Base-by-base conservation (phyloP, 2,888 invertebrate species). In the Acleris sparsana region DNA sequence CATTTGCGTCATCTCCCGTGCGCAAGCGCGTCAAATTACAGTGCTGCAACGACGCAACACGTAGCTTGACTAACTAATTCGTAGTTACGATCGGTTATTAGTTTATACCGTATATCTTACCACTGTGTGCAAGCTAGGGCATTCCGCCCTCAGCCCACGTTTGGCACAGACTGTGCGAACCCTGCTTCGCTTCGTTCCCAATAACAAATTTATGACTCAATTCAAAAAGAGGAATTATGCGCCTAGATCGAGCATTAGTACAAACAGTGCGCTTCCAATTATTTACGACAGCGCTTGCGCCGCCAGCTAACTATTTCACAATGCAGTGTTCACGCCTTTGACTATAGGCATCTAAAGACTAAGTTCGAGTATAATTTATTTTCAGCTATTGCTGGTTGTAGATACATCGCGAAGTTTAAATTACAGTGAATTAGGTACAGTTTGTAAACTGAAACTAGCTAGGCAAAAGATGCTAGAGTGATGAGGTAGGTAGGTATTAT, bases 231-330 rank as follows among this genome's bases (percentile, higher is more conserved):
- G 83, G 81, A 85, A 84, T 82, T 85, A 86, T 86, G 81, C 75
- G 77, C 80, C 83, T 79, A 78, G 82, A 85, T 87, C 79, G 76
- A 70, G 77, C 82, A 88, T 89, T 87, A 88, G 86, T 82, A 83
- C 82, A 83, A 87, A 86, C 83, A 86, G 83, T 83, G 77, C 80
- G 79, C 84, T 84, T 88, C 85, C 82, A 85, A 88, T 88, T 87
- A 88, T 89, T 88, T 85, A 88, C 82, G 81, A 84, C 79, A 76
- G 74, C 75, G 74, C 76, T 73, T 72, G 76, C 75, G 82, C 80
- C 78, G 78, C 80, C 75, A 76, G 83, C 82, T 59, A 71, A 61
- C 66, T 69, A 77, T 86, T 86, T 79, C 85, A 76, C 82, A 85
- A 85, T 78, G 66, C 64, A 83, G 82, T 75, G 75, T 78, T 78